Base-by-base conservation (phyloP, 2,888 invertebrate species). In the Campoplex nolae region DNA sequence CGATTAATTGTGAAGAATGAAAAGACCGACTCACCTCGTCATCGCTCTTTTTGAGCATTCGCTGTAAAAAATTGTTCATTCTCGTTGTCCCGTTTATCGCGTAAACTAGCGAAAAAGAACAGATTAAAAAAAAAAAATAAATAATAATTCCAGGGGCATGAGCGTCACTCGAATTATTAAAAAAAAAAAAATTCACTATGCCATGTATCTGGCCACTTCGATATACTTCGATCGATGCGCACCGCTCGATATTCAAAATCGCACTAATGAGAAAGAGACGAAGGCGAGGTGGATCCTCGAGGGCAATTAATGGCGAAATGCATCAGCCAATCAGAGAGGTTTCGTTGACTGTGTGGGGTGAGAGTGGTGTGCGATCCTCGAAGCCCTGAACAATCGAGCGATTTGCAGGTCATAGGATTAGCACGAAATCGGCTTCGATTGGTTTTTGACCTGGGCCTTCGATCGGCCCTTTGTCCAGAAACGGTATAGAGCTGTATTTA, bases 21-120 rank as follows among this genome's bases (percentile, higher is more conserved):
- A 23, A 32, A 67, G 11, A 23, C 18, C 0, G 65, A 88, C 88
- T 76, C 65, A 91, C 91, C 90, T 89, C 79, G 2, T 86, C 89
- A 51, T 87, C 80, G 84, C 62, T 87, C 54, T 85, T 89, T 51
- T 65, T 88, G 68, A 89, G 16, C 88, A 90, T 86, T 0, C 88
- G 88, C 7, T 91, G 90, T 48, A 89, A 62, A 18, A 91, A 90
- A 42, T 8, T 76, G 67, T 88, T 90, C 90, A 90, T 90, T 68
- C 62, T 90, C 7, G 56, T 42, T 0, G 88, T 35, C 68, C 48
- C 78, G 48, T 80, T 88, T 67, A 84, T 87, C 58, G 13, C 42
- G 28, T 54, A 38, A 16, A 68, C 13, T 16, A 1, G 32, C 16
- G 32, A 6, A 62, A 62, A 62, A 62, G 2, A 32, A 32, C 11